Evolutionary conservation across 2,888 invertebrate genomes (phyloP).

Genomic region (Eudasyphora cyanicolor): DNA sequence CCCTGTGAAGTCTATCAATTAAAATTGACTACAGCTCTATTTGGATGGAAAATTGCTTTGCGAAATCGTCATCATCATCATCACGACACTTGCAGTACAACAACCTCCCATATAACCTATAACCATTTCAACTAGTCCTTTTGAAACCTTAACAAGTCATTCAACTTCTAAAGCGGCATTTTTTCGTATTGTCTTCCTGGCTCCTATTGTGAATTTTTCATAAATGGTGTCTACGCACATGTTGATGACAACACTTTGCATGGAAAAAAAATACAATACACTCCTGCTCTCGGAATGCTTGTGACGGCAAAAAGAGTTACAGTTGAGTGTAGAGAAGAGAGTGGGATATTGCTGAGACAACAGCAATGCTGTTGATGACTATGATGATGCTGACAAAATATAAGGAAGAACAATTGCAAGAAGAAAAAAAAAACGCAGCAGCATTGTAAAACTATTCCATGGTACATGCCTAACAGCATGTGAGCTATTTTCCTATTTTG

Average conservation of each 20-base stretch:
- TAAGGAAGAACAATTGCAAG: constrained; percentile 48
- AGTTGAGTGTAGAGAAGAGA: neutral
- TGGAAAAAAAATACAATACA: constrained; percentile 56
- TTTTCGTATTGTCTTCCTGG: neutral
- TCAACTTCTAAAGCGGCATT: constrained; percentile 39
- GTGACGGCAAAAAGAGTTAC: neutral
- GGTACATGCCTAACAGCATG: constrained; percentile 55
- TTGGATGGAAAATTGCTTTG: neutral
- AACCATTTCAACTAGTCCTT: neutral
- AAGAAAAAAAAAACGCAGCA: constrained; percentile 1
- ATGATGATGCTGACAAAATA: neutral
- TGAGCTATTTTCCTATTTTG: constrained; percentile 40
- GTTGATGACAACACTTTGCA: constrained; percentile 60
- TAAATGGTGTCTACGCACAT: constrained; percentile 62
- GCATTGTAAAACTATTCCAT: constrained; percentile 9
- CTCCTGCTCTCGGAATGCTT: neutral
- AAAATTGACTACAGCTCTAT: neutral
- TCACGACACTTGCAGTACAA: neutral
- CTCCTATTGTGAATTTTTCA: constrained; percentile 9
- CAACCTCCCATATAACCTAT: neutral
- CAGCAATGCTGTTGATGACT: neutral
- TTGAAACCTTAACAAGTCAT: constrained; percentile 40
- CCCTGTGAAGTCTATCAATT: constrained; percentile 1
- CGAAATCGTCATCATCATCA: neutral
- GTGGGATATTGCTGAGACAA: neutral